These are phyloP conservation scores for Cryptotis parvus DNA, from an alignment of 2,113 vertebrate genomes.

Conservation along the genomic window DNA sequence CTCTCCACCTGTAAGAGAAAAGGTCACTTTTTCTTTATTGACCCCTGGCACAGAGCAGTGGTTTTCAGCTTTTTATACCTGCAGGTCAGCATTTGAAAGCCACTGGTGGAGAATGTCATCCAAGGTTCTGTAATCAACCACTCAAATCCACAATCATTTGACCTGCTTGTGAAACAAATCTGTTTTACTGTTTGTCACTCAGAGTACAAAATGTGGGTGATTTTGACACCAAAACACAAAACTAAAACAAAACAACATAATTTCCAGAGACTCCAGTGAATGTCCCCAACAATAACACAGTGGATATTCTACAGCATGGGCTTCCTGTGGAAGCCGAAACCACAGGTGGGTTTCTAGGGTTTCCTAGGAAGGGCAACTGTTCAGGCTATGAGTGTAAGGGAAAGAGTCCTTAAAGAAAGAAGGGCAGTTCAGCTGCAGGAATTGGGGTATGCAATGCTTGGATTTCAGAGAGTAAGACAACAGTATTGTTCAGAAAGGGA, in stretches of 20 bases:
- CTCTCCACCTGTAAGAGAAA: neutral
- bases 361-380: rapidly evolving
- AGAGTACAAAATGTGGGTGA: neutral
- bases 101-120: no score
- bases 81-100: no score
- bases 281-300: neutral
- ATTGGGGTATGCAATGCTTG: neutral
- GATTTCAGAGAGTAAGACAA: neutral
- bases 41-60: neutral
- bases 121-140: neutral
- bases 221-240: neutral
- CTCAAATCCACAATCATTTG: neutral
- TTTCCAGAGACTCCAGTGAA: neutral
- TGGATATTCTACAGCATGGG: neutral
- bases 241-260: neutral
- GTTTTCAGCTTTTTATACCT: neutral
- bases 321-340: neutral
- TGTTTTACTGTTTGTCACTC: neutral
- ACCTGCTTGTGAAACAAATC: neutral
- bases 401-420: neutral
- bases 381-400: neutral
- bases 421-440: neutral
- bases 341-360: neutral
- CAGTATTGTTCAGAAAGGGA: neutral
- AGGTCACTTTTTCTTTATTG: neutral